Conservation (phyloP, 2,888 invertebrate genomes). For the Calliphora vomitoria region DNA sequence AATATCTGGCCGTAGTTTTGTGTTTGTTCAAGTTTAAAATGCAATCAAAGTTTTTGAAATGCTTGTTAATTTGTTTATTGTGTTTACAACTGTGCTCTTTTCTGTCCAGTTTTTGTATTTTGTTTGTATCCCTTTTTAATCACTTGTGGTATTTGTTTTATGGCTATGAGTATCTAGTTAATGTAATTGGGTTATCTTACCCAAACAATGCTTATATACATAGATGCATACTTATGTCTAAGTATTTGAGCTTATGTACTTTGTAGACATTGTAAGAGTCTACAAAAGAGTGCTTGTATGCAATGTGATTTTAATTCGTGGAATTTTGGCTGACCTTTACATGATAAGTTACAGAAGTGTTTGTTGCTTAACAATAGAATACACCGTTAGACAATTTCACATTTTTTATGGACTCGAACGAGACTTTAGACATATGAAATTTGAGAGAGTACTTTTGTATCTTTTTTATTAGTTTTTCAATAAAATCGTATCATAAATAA, state of each 20-base stretch:
- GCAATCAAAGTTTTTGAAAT: constrained; percentile 10
- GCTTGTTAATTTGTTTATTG: constrained; percentile 15
- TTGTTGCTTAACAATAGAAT: not conserved
- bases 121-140: not conserved
- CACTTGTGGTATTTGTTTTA: not conserved
- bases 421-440: too few species aligned
- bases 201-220: not conserved
- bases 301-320: not conserved
- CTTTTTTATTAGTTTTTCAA: too few species aligned
- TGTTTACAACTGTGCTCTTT: constrained; percentile 3
- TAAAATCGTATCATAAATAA: too few species aligned
- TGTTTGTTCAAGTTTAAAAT: constrained; percentile 30
- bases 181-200: not conserved
- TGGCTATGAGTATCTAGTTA: not conserved
- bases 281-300: not conserved
- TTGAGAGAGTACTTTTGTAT: too few species aligned
- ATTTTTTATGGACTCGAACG: too few species aligned
- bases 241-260: not conserved
- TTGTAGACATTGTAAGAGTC: not conserved
- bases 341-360: not conserved
- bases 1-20: not conserved
- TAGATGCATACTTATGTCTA: too few species aligned
- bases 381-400: too few species aligned
- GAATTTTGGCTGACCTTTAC: not conserved
- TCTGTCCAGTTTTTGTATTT: not conserved